Evolutionary conservation across 2,113 vertebrate genomes (phyloP).

Genomic region (Myocastor coypus): DNA sequence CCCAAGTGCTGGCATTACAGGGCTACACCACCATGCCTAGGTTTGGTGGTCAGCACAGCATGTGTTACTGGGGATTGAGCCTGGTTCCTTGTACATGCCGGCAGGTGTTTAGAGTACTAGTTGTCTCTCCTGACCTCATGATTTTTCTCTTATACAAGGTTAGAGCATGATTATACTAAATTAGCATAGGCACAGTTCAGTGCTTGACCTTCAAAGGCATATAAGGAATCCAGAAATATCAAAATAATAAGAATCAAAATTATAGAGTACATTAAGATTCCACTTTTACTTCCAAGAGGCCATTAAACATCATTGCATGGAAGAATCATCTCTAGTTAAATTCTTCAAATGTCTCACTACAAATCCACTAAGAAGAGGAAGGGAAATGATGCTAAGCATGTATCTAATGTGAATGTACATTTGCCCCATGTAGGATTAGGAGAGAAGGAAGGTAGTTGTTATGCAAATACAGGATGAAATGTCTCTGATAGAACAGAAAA

Average conservation of each 20-base stretch:
- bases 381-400: not conserved
- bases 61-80: too few relatives aligned
- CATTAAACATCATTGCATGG: not conserved
- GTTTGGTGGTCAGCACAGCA: too few relatives aligned
- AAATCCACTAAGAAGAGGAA: not conserved
- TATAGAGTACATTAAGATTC: not conserved
- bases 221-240: not conserved
- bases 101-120: too few relatives aligned
- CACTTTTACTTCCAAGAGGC: not conserved
- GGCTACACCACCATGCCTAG: too few relatives aligned
- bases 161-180: not conserved
- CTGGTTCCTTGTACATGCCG: too few relatives aligned
- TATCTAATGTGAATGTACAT: not conserved
- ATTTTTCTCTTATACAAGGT: not conserved
- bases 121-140: not conserved
- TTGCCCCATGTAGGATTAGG: not conserved
- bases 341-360: not conserved
- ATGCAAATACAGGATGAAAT: not conserved
- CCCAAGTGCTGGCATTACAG: too few relatives aligned
- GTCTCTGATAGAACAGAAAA: not conserved
- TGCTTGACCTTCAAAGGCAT: slow-evolving; percentile 15
- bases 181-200: not conserved
- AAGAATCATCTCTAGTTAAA: not conserved
- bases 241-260: slow-evolving; percentile 35
- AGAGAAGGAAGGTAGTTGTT: not conserved